Percentiles rank a stretch among this genome's conserved stretches.
Conservation (phyloP, 1,140 invertebrate species). For the Lucilia cuprina region DNA sequence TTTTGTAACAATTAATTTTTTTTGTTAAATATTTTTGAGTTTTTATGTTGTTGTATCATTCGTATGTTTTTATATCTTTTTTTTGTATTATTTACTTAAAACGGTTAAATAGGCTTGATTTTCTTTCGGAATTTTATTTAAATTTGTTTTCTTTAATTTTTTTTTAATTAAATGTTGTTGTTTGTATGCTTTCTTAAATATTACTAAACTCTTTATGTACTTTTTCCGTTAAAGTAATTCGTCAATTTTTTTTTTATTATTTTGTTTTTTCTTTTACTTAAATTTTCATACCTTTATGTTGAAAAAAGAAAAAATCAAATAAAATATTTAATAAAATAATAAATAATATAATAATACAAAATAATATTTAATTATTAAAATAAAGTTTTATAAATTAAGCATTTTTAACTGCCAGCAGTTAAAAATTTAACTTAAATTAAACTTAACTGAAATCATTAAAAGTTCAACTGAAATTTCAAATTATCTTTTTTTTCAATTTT, state of each 20-base stretch:
- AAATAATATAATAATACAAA: neutral
- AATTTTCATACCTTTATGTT: conserved; percentile 11
- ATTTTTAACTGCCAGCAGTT: conserved; percentile 32
- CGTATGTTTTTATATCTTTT: neutral
- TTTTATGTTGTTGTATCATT: neutral
- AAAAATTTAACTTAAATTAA: neutral
- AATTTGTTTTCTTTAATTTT: neutral
- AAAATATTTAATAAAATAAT: neutral
- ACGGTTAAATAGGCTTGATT: conserved; percentile 2
- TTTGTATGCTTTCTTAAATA: neutral
- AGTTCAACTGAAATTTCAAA: neutral
- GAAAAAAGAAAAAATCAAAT: neutral
- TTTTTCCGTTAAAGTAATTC: conserved; percentile 35
- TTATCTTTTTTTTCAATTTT: neutral
- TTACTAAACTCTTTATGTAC: conserved; percentile 32
- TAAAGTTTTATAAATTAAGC: neutral
- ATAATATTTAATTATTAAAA: neutral
- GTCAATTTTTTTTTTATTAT: conserved; percentile 14
- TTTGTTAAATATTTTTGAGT: neutral
- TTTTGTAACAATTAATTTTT: conserved; percentile 19
- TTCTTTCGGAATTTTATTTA: neutral
- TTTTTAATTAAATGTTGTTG: conserved; percentile 3
- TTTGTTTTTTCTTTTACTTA: neutral
- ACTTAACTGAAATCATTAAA: neutral
- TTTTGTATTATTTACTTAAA: neutral